phyloP scores from a whole-genome alignment of 92 coral and sea anemone species.

The Phenganax stokvisi region DNA sequence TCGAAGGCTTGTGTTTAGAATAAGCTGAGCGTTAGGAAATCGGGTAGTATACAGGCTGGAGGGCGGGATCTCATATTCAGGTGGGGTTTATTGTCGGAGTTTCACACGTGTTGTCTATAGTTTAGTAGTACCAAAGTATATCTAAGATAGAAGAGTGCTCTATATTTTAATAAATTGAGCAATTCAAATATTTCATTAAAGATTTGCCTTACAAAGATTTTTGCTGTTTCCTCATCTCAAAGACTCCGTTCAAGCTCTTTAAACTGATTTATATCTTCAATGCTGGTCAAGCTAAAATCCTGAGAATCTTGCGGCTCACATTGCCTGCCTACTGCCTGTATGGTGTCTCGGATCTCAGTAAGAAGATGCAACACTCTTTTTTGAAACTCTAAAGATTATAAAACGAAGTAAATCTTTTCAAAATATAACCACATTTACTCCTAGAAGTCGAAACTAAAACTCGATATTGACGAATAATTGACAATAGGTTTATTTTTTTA shows the following conservation, averaged over 20 bases:
- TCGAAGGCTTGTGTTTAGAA: too few species aligned
- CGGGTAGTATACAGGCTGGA: too few species aligned
- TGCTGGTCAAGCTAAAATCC: neutral
- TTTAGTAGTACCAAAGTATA: neutral
- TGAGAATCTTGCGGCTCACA: neutral
- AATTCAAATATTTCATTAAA: neutral
- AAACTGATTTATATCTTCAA: neutral
- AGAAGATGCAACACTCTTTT: constrained; percentile 2
- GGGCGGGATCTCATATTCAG: neutral
- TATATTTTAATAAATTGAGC: neutral
- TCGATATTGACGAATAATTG: too few species aligned
- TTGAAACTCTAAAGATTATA: neutral
- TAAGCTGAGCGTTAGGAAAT: too few species aligned
- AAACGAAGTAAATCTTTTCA: neutral
- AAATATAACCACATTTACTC: neutral
- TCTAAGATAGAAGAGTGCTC: neutral
- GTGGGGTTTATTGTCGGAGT: neutral
- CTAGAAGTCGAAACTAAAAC: too few species aligned
- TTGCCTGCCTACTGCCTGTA: neutral
- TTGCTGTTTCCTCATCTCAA: neutral
- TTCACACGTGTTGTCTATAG: neutral
- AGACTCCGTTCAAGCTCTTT: neutral
- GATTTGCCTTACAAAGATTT: neutral
- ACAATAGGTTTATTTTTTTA: too few species aligned
- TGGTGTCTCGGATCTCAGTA: neutral